phyloP scores from a whole-genome alignment of 2,888 invertebrate species.

The Aethes cnicana region DNA sequence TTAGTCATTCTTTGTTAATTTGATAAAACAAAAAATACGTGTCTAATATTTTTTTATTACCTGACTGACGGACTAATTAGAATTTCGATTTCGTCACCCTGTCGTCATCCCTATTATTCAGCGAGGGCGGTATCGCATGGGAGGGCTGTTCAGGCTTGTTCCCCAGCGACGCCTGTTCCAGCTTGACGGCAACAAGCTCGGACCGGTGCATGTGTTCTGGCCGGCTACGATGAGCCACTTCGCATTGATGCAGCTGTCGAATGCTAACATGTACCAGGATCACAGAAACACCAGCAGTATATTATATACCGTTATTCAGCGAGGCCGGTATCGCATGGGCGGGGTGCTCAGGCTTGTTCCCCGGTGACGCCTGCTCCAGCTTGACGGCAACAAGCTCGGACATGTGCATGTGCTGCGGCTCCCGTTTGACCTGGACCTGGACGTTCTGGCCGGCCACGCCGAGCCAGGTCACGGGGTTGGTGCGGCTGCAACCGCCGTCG shows the following conservation, averaged over 20 bases:
- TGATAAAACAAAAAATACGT: too few species aligned
- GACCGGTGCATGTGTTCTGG: conserved; percentile 79
- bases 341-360: conserved; percentile 79
- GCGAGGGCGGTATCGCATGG: conserved; percentile 66
- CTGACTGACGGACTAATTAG: too few species aligned
- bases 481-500: conserved; percentile 86
- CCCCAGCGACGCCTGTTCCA: conserved; percentile 86
- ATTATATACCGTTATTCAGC: conserved; percentile 71
- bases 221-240: conserved; percentile 82
- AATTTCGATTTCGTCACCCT: too few species aligned
- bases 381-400: conserved; percentile 84
- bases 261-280: conserved; percentile 8
- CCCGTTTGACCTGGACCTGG: conserved; percentile 85
- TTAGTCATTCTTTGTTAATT: too few species aligned
- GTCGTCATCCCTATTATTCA: too few species aligned
- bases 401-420: conserved; percentile 82
- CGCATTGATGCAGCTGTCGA: conserved; percentile 86
- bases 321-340: conserved; percentile 68
- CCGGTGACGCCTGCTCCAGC: conserved; percentile 85
- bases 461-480: conserved; percentile 86
- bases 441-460: conserved; percentile 73
- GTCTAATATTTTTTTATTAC: too few species aligned
- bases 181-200: conserved; percentile 83
- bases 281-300: conserved; percentile 2
- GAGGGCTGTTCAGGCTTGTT: conserved; percentile 78